Base-by-base conservation (phyloP, 2,888 invertebrate genomes). In the Scaptomyza polygonia region DNA sequence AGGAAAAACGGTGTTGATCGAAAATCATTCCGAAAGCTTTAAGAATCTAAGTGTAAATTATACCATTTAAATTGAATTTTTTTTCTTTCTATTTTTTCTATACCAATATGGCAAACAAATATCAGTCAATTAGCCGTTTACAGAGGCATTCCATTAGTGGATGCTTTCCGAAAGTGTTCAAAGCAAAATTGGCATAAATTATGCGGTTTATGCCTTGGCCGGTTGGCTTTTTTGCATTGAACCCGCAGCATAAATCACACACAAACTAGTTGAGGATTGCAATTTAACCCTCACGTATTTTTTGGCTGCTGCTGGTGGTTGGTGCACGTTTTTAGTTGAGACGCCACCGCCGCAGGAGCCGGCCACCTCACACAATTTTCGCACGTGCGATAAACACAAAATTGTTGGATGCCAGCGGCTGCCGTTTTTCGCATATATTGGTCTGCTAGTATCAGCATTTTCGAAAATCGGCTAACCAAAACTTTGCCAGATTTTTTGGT, bases 211-310 rank as follows among this genome's bases (percentile, higher is more conserved):
- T 83, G 86, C 63, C 70, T 67, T 45, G 62, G 55, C 61, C 34
- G 64, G 72, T 76, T 86, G 86, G 83, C 86, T 88, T 88, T 83
- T 86, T 86, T 84, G 78, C 88, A 88, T 86, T 86, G 83, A 88
- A 76, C 79, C 61, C 67, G 70, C 67, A 52, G 73, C 78, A 84
- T 84, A 86, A 86, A 88, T 88, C 86, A 83, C 29, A 42, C 16
- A 43, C 29, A 3, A 16, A n/a, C n/a, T n/a, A n/a, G n/a, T n/a
- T n/a, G n/a, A 16, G 16, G 44, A 45, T 34, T 54, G 63, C 65
- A 81, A 66, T 54, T 76, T 55, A 67, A 68, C 70, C 61, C 77
- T 68, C 83, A 83, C 83, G 83, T 83, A 87, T 58, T 64, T 66
- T 48, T 30, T 59, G 70, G 57, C 51, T 36, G 57, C 51, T 36